Evolutionary conservation across 2,113 vertebrate species (phyloP).

Genomic region (Spilogale gracilis): DNA sequence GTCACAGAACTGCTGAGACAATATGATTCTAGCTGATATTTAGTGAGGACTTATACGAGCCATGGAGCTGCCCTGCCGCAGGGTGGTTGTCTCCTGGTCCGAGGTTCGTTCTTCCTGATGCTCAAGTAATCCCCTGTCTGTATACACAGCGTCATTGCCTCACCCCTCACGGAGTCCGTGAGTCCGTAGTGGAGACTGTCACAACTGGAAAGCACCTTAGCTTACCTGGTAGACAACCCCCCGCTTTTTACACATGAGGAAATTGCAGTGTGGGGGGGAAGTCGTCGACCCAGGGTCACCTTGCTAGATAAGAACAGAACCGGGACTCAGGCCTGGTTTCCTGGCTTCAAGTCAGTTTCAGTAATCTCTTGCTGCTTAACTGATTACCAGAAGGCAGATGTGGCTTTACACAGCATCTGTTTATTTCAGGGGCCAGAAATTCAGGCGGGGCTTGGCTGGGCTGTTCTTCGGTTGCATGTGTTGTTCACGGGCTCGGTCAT

Average conservation of each 20-base stretch:
- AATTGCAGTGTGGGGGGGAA: background rate
- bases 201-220: background rate
- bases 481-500: background rate
- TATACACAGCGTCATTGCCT: background rate
- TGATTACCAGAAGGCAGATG: background rate
- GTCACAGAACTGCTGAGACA: background rate
- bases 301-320: background rate
- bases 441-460: background rate
- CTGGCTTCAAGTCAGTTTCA: background rate
- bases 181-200: background rate
- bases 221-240: background rate
- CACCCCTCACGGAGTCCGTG: accelerated
- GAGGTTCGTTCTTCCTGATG: background rate
- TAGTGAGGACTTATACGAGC: background rate
- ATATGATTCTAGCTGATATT: background rate
- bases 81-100: background rate
- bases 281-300: background rate
- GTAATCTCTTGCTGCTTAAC: background rate
- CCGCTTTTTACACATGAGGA: conserved; percentile 5
- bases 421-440: background rate
- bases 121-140: background rate
- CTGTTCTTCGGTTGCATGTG: background rate
- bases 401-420: background rate
- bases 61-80: background rate
- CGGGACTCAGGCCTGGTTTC: background rate